These are phyloP conservation scores for Conistra vaccinii DNA, from an alignment of 2,888 invertebrate species.

Conservation along the genomic window DNA sequence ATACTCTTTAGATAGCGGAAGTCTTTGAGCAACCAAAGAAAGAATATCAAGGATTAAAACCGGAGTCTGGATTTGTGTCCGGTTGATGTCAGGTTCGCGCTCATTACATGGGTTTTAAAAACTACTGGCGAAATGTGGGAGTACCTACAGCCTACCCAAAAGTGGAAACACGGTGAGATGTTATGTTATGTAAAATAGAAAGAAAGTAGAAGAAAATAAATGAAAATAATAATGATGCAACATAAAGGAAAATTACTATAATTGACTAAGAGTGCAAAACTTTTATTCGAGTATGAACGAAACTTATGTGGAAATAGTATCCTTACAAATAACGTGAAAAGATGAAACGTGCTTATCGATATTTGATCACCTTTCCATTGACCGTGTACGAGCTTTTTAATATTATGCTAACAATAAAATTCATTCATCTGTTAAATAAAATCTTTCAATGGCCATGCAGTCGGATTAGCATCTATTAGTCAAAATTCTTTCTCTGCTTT, in stretches of 20 bases:
- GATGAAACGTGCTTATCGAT: conserved; percentile 22
- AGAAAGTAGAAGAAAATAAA: background rate
- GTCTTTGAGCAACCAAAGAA: background rate
- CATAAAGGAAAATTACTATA: background rate
- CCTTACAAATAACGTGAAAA: conserved; percentile 7
- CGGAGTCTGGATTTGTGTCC: too few species aligned
- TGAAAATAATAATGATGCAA: background rate
- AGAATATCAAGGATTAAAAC: background rate
- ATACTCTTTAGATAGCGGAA: too few species aligned
- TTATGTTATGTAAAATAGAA: too few species aligned
- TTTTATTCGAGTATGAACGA: background rate
- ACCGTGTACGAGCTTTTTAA: conserved; percentile 17
- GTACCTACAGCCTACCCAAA: too few species aligned
- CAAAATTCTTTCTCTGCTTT: background rate
- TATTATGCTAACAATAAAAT: conserved; percentile 6
- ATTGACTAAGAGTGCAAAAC: background rate
- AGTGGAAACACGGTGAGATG: too few species aligned
- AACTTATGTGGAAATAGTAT: background rate
- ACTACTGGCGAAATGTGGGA: too few species aligned
- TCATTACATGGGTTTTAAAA: too few species aligned
- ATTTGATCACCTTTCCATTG: conserved; percentile 35
- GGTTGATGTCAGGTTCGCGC: too few species aligned
- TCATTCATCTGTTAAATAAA: background rate
- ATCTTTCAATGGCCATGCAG: background rate
- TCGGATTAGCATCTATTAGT: background rate